Evolutionary conservation across 1,140 invertebrate genomes (phyloP).

Genomic region (Mycetomoellerius zeteki): DNA sequence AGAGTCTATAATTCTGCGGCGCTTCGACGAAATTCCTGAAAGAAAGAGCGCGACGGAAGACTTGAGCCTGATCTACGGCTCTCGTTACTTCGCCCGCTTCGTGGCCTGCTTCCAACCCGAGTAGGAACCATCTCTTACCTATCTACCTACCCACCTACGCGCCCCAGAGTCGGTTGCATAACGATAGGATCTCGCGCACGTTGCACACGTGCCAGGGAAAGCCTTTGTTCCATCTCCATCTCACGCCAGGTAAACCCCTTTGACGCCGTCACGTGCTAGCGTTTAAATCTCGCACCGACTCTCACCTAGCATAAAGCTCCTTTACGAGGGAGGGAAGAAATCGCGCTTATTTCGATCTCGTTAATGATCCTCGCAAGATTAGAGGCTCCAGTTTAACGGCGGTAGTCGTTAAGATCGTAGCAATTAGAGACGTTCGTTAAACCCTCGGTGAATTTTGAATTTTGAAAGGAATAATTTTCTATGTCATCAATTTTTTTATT

Average conservation of each 20-base stretch:
- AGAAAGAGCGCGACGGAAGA: constrained; percentile 53
- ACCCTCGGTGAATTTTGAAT: background rate
- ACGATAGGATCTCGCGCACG: constrained; percentile 59
- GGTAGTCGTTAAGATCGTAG: background rate
- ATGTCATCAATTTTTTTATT: background rate
- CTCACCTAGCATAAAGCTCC: constrained; percentile 19
- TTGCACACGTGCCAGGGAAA: constrained; percentile 52
- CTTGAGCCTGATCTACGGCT: constrained; percentile 61
- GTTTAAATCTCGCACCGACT: constrained; percentile 53
- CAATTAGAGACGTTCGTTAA: constrained; percentile 7
- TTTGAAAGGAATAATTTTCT: background rate
- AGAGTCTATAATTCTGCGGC: constrained; percentile 60
- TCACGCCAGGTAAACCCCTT: constrained; percentile 48
- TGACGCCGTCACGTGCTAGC: constrained; percentile 48
- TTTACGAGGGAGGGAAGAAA: constrained; percentile 13
- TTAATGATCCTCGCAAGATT: constrained; percentile 27
- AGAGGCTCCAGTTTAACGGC: background rate
- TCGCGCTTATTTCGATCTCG: constrained; percentile 35
- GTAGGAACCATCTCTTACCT: constrained; percentile 27
- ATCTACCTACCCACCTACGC: constrained; percentile 13
- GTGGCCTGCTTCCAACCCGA: constrained; percentile 37
- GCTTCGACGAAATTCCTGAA: constrained; percentile 49
- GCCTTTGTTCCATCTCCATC: constrained; percentile 57
- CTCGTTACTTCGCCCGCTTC: constrained; percentile 53
- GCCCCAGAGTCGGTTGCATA: constrained; percentile 44